phyloP scores from a whole-genome alignment of 2,113 vertebrate genomes.

The Prunella himalayana region DNA sequence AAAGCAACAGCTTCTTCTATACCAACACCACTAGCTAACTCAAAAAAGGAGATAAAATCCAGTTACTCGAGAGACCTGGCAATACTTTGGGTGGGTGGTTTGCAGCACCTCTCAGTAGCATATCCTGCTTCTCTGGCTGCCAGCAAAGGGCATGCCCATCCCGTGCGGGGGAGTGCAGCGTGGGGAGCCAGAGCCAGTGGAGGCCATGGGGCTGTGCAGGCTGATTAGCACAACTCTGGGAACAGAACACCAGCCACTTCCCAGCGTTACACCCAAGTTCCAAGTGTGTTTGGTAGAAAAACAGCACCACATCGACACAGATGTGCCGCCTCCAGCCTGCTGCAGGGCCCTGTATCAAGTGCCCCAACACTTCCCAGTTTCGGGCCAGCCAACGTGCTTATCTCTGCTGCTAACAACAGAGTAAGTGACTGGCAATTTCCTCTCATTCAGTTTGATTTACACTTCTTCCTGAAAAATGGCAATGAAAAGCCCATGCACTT shows the following conservation, averaged over 20 bases:
- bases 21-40: background rate
- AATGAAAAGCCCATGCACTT: background rate
- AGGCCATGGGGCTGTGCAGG: background rate
- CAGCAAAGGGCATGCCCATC: background rate
- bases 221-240: background rate
- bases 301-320: background rate
- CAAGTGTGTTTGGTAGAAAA: background rate
- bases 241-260: background rate
- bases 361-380: background rate
- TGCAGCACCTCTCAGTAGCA: background rate
- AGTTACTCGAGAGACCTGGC: background rate
- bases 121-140: background rate
- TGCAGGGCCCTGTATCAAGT: background rate
- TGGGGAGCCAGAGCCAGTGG: background rate
- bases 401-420: background rate
- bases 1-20: background rate
- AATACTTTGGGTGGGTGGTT: background rate
- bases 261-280: background rate
- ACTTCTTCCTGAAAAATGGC: background rate
- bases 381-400: background rate
- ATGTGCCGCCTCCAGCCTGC: background rate
- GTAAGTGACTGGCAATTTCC: slow-evolving; percentile 15
- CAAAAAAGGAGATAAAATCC: background rate
- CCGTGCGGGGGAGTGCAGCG: accelerated
- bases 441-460: slow-evolving; percentile 21